Percentiles rank a stretch among this genome's conserved stretches.
Evolutionary conservation across 1,140 invertebrate genomes (phyloP).

Genomic region (Helicoverpa zea): DNA sequence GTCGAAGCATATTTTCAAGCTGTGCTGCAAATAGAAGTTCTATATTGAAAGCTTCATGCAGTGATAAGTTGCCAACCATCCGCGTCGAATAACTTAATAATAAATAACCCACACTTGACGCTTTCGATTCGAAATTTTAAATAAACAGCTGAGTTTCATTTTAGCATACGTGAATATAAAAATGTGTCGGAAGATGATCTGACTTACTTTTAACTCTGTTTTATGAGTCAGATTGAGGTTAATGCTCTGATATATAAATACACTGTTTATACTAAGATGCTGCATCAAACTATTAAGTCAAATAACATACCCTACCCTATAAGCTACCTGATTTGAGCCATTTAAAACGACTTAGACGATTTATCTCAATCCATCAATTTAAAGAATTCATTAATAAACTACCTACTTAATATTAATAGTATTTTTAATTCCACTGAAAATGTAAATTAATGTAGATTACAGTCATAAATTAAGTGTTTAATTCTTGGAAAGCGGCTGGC

Average conservation of each 20-base stretch:
- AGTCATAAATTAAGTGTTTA: conserved; percentile 29
- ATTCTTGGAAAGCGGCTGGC: conserved; percentile 1
- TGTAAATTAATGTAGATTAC: conserved; percentile 13
- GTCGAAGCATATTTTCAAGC: conserved; percentile 18
- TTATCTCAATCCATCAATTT: neutral
- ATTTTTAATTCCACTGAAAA: neutral
- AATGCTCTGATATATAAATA: too few species aligned
- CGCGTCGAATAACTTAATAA: conserved; percentile 29
- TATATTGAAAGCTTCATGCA: conserved; percentile 21
- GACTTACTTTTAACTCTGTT: too few species aligned
- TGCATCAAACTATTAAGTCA: too few species aligned
- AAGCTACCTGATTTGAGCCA: too few species aligned
- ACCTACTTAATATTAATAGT: conserved; percentile 12
- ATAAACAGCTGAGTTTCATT: conserved; percentile 20
- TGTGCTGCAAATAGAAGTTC: conserved; percentile 12
- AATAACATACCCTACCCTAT: too few species aligned
- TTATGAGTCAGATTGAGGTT: too few species aligned
- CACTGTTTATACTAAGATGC: too few species aligned
- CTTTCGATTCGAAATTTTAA: conserved; percentile 12
- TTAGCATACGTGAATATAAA: neutral
- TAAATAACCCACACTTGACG: conserved; percentile 29
- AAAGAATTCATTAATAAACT: neutral
- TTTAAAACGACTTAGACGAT: neutral
- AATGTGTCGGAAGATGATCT: neutral
- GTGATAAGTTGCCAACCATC: conserved; percentile 34